Percentiles rank a stretch among this genome's conserved stretches.
Evolutionary conservation across 2,888 invertebrate species (phyloP).

Genomic region (Pimpla rufipes): DNA sequence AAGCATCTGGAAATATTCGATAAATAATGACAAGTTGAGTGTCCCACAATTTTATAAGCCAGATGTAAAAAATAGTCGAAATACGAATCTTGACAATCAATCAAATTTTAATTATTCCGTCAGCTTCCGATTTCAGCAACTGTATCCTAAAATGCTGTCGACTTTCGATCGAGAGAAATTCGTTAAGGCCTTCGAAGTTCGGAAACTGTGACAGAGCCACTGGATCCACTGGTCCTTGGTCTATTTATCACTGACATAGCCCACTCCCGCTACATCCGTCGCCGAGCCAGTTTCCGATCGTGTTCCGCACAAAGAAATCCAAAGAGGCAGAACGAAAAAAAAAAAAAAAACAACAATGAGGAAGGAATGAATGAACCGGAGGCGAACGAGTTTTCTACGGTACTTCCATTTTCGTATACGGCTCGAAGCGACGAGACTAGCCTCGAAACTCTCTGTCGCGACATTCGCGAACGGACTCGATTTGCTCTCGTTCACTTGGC

Average conservation of each 20-base stretch:
- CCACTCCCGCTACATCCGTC: conserved; percentile 21
- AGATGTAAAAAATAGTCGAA: too few species aligned
- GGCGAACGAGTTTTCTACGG: conserved; percentile 62
- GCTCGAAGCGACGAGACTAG: conserved; percentile 16
- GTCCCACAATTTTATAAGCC: too few species aligned
- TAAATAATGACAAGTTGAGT: too few species aligned
- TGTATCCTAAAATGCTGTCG: neutral
- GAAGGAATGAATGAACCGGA: conserved; percentile 53
- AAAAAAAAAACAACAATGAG: conserved; percentile 12
- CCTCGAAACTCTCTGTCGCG: conserved; percentile 25
- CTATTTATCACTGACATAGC: conserved; percentile 56
- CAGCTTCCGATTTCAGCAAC: neutral
- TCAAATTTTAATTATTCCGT: neutral
- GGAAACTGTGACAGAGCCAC: neutral
- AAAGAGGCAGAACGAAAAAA: conserved; percentile 35
- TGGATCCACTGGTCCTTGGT: conserved; percentile 34
- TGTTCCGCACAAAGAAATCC: conserved; percentile 30
- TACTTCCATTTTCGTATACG: conserved; percentile 61
- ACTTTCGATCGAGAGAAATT: neutral
- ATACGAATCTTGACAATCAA: too few species aligned
- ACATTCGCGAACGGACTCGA: conserved; percentile 51
- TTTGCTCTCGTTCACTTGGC: conserved; percentile 66
- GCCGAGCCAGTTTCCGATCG: neutral
- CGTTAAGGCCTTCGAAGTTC: neutral
- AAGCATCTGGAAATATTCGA: too few species aligned